Percentiles rank a stretch among this genome's conserved stretches.
These are phyloP conservation scores for Acrobasis suavella DNA, from an alignment of 2,888 invertebrate genomes.

Conservation along the genomic window DNA sequence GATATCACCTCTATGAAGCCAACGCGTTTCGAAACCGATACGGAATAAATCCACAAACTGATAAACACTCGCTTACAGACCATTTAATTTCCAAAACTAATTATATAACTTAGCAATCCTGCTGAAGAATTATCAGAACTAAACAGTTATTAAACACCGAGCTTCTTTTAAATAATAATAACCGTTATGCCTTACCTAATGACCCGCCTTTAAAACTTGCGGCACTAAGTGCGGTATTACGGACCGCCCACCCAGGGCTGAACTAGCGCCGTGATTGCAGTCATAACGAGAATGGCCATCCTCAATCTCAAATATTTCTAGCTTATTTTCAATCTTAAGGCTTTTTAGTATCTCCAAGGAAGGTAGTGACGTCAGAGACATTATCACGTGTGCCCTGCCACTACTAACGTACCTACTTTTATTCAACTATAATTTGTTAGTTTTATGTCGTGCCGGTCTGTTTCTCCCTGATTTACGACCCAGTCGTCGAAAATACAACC, in stretches of 20 bases:
- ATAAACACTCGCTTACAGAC: too few relatives aligned
- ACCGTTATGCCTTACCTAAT: slow-evolving; percentile 2
- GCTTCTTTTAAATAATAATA: neutral
- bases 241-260: neutral
- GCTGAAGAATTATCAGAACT: neutral
- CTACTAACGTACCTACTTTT: too few relatives aligned
- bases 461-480: neutral
- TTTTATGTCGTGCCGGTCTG: neutral
- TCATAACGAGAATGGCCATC: neutral
- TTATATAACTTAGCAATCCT: neutral
- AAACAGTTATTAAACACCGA: neutral
- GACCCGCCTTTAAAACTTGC: neutral
- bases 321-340: neutral
- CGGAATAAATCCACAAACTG: too few relatives aligned
- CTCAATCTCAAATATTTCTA: slow-evolving; percentile 1
- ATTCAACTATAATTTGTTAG: neutral
- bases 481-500: slow-evolving; percentile 2
- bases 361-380: neutral
- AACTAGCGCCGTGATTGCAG: neutral
- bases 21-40: too few relatives aligned
- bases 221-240: neutral
- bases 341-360: neutral
- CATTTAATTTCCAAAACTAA: neutral
- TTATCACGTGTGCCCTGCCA: too few relatives aligned
- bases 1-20: too few relatives aligned